Base-by-base conservation (phyloP, 2,888 invertebrate species). In the Laspeyria flexula region DNA sequence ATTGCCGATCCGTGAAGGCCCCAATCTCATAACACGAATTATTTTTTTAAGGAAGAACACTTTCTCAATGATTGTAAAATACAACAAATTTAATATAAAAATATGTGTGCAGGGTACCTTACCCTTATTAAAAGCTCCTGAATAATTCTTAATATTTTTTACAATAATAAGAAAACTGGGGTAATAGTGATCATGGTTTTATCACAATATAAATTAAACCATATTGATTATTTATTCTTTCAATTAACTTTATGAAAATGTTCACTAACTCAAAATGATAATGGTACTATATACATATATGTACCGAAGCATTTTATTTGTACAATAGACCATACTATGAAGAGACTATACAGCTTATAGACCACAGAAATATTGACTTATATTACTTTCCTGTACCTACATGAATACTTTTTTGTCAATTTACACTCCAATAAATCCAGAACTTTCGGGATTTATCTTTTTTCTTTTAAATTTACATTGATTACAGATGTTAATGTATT, bases 1-100 rank as follows among this genome's bases (percentile, higher is more conserved):
- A 55, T 53, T 45, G 58, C 67, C 56, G 60, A 69, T 73, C 55
- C 65, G 31, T 56, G 65, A 72, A 76, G 73, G 70, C 74, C 73
- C 64, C 66, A 54, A 61, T 62, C 52, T 67, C 37, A 60, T 51
- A 65, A 69, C 61, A 72, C 43, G 57, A 69, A 64, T 61, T 60
- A 51, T 35, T 43, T 55, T 18, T 3, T 38, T 58, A 54, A 50
- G 52, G 48, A 60, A 55, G 55, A 65, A 62, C 59, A 57, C 34
- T 57, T 53, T 62, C 46, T 18, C 21, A 49, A 47, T 53, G 27
- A 47, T 64, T 57, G 40, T 55, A 55, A 51, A 55, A 60, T 63
- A 62, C 56, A 60, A 62, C 55, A 45, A 62, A 52, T 67, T 65
- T 60, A 65, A 65, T 67, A 67, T 60, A 65, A 65, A 65, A 63